Evolutionary conservation across 2,888 invertebrate genomes (phyloP), one percentile per base, ranked within the genome.

Genomic region (Pseudolycoriella hygida): DNA sequence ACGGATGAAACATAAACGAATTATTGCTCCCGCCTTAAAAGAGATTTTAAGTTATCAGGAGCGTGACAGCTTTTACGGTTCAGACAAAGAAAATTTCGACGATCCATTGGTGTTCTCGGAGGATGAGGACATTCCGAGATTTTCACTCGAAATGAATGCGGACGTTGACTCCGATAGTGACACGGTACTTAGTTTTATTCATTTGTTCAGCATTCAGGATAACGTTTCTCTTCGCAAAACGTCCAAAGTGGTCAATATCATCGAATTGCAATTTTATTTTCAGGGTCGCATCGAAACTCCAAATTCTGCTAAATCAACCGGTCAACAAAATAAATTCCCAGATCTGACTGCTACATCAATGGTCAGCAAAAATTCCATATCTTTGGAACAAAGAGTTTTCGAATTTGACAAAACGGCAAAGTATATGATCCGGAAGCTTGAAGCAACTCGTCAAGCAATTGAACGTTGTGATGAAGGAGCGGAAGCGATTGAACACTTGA

Each of bases 101-200:
- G 74, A 74, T 51, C 64, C 66, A 45, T 57, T 74, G 49, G 71
- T 70, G 50, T 76, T 76, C 60, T 76, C 75, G 46, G 75, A 73
- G 52, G 74, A 74, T 55, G 72, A 72, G 47, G 72, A 71, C 53
- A 67, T 69, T 53, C 61, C 62, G 51, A 58, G 61, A 49, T 62
- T 61, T 56, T 65, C 66, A 45, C 48, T 59, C 56, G 65, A 64
- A 62, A 61, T 63, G 60, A 58, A 61, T 58, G 58, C 61, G 56
- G 61, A 57, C 50, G 53, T 60, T 53, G 63, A 65, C 55, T 64
- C 62, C 52, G 62, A 62, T 56, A 64, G 62, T 59, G 61, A 66
- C 58, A 60, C 59, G 65, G 65, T 65, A 65, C 47, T 42, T 44
- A 38, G 47, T 40, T 17, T 40, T 5, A 3, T 31, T 43, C 31